phyloP scores from a whole-genome alignment of 2,113 vertebrate genomes.

The Ursus arctos region DNA sequence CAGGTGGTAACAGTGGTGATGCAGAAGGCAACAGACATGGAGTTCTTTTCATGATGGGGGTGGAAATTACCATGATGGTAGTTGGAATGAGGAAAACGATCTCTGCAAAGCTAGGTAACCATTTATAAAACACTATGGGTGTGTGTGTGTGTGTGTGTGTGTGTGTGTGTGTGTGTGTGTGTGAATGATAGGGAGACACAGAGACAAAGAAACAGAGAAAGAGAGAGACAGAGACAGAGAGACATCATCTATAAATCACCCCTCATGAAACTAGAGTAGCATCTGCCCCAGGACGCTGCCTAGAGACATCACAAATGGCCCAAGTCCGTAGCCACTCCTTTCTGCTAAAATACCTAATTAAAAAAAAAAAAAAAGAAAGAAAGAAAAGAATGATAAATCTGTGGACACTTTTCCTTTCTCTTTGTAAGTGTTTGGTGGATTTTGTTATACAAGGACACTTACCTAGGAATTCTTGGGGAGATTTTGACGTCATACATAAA shows the following conservation, averaged over 20 bases:
- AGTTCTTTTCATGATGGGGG: background rate
- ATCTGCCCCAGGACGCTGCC: background rate
- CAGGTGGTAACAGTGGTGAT: accelerated
- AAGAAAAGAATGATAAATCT: background rate
- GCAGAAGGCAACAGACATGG: background rate
- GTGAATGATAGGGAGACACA: background rate
- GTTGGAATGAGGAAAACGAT: background rate
- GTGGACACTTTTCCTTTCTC: background rate
- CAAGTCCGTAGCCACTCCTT: background rate
- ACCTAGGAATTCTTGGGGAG: background rate
- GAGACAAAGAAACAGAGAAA: background rate
- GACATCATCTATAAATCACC: background rate
- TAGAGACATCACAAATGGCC: background rate
- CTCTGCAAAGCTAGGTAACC: background rate
- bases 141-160: background rate
- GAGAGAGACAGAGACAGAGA: background rate
- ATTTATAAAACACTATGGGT: background rate
- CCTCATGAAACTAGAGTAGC: background rate
- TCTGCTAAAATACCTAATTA: background rate
- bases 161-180: too few relatives aligned
- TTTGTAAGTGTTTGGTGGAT: background rate
- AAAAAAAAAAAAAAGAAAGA: background rate
- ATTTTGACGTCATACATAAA: background rate
- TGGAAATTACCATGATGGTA: background rate
- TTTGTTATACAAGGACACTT: background rate